Conservation (phyloP, 2,797 vertebrate genomes). For the Silurus aristotelis region DNA sequence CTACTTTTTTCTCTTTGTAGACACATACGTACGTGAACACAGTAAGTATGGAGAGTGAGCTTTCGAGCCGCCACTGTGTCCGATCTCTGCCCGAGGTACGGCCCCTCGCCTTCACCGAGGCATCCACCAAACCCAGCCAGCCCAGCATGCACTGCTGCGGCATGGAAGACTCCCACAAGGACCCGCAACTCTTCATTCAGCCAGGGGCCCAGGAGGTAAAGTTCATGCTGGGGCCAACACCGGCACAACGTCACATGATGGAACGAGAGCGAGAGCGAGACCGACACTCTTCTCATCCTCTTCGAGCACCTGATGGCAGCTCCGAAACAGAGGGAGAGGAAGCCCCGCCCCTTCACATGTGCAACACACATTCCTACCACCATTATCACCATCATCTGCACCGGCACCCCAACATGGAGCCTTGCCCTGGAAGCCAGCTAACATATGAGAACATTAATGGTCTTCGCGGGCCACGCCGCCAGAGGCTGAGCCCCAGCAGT, state of each 20-base stretch:
- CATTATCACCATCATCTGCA: constrained; percentile 77
- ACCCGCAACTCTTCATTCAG: constrained; percentile 91
- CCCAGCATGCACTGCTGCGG: constrained; percentile 79
- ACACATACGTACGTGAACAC: constrained; percentile 98
- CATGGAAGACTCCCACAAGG: constrained; percentile 80
- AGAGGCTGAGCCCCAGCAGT: constrained; percentile 77
- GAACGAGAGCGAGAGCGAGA: constrained; percentile 78
- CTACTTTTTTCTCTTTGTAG: constrained; percentile 65
- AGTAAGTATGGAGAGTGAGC: constrained; percentile 86
- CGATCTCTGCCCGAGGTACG: constrained; percentile 89
- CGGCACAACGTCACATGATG: constrained; percentile 80
- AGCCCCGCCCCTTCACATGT: constrained; percentile 71
- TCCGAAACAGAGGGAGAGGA: constrained; percentile 78
- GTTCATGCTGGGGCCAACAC: constrained; percentile 89
- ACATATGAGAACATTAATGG: constrained; percentile 92
- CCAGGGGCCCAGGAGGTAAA: constrained; percentile 89
- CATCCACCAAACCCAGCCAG: constrained; percentile 70
- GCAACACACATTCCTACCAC: constrained; percentile 77
- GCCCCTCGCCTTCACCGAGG: constrained; percentile 78
- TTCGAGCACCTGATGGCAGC: constrained; percentile 75
- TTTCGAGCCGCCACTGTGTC: constrained; percentile 86
- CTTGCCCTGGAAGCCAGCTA: constrained; percentile 73
- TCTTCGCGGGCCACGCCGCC: constrained; percentile 72
- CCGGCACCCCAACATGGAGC: constrained; percentile 83
- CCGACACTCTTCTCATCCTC: constrained; percentile 68